Conservation (phyloP, 2,888 invertebrate genomes). For the Odontocerum albicorne region DNA sequence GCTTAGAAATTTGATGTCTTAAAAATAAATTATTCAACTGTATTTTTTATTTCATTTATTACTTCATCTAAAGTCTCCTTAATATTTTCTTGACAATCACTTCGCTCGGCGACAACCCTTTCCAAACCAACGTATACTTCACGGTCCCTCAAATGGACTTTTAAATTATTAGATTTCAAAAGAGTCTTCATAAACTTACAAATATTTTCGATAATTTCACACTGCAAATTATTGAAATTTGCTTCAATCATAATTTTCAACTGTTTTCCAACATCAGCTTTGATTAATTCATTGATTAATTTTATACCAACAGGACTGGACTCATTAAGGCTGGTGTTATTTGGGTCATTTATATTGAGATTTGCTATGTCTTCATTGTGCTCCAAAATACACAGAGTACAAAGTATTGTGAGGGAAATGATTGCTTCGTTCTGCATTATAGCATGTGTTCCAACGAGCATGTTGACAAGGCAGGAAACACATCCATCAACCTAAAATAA, state of each 20-base stretch:
- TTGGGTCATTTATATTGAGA: neutral
- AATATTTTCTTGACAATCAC: slow-evolving; percentile 45
- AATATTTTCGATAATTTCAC: slow-evolving; percentile 56
- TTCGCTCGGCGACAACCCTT: slow-evolving; percentile 46
- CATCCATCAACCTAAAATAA: slow-evolving; percentile 64
- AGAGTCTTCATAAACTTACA: slow-evolving; percentile 53
- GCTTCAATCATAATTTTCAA: slow-evolving; percentile 53
- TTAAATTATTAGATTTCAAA: slow-evolving; percentile 43
- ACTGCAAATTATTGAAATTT: slow-evolving; percentile 52
- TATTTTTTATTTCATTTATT: slow-evolving; percentile 20
- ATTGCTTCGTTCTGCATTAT: slow-evolving; percentile 88
- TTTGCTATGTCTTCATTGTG: slow-evolving; percentile 30
- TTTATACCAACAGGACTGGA: neutral
- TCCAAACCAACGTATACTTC: slow-evolving; percentile 39
- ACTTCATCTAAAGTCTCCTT: slow-evolving; percentile 41
- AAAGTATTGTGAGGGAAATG: slow-evolving; percentile 68
- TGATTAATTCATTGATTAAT: slow-evolving; percentile 45
- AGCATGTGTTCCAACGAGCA: slow-evolving; percentile 81
- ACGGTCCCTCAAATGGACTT: slow-evolving; percentile 18
- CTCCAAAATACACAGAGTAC: slow-evolving; percentile 36
- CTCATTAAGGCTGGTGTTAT: slow-evolving; percentile 40
- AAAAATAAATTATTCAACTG: too few species aligned
- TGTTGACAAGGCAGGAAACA: slow-evolving; percentile 73
- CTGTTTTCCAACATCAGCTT: slow-evolving; percentile 57
- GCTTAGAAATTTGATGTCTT: too few species aligned